Evolutionary conservation across 1,140 invertebrate species (phyloP).

Genomic region (Ostrea denselamellosa): DNA sequence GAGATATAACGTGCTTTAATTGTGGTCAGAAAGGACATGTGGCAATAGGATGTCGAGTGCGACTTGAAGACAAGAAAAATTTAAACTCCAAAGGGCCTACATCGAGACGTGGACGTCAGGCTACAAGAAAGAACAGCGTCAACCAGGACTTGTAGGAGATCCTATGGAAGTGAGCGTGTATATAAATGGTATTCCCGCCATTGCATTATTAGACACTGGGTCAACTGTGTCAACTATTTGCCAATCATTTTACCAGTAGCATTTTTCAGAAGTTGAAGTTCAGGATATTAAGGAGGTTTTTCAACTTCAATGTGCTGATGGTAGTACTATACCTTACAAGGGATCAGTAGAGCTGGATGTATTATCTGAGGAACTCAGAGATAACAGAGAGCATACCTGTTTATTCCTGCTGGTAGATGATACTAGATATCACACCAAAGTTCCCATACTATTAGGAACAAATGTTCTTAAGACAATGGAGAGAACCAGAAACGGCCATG

Average conservation of each 20-base stretch:
- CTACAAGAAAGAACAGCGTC: too few relatives aligned
- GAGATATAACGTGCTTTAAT: background rate
- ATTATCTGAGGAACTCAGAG: background rate
- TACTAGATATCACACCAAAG: background rate
- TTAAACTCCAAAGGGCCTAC: background rate
- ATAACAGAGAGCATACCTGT: background rate
- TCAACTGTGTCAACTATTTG: too few relatives aligned
- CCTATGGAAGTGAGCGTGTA: background rate
- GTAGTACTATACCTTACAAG: background rate
- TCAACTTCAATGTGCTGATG: background rate
- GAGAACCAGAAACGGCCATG: background rate
- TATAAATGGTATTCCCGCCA: background rate
- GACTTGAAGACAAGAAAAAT: background rate
- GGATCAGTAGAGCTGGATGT: background rate
- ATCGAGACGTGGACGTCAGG: background rate
- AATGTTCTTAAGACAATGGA: background rate
- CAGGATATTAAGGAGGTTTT: background rate
- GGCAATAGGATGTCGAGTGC: too few relatives aligned
- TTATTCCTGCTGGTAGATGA: background rate
- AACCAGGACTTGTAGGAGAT: background rate
- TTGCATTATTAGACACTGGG: too few relatives aligned
- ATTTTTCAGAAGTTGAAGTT: background rate
- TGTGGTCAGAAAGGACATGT: background rate
- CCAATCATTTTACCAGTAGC: background rate
- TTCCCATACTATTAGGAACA: background rate